These are phyloP conservation scores for Microctenopoma stevenorrisi DNA, from an alignment of 2,797 vertebrate species.

Conservation along the genomic window DNA sequence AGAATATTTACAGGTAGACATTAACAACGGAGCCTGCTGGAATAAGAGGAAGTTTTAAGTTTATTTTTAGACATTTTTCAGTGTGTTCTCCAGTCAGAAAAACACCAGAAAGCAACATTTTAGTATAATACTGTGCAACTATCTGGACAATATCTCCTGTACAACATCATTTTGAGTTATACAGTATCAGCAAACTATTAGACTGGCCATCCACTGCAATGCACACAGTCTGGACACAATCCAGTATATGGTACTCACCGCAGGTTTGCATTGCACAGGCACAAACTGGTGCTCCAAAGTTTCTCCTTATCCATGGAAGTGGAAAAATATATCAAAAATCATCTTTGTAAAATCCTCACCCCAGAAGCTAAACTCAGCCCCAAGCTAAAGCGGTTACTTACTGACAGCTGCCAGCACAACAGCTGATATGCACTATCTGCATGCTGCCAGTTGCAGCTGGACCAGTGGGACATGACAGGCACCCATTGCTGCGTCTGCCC, in stretches of 20 bases:
- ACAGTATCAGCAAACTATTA: background rate
- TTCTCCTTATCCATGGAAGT: conserved; percentile 37
- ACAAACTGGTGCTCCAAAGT: conserved; percentile 14
- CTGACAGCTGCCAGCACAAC: conserved; percentile 67
- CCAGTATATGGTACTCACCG: conserved; percentile 48
- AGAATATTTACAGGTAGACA: background rate
- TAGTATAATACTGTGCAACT: conserved; percentile 39
- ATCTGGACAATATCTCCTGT: conserved; percentile 9
- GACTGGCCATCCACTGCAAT: background rate
- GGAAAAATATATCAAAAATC: conserved; percentile 19
- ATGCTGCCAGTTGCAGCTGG: conserved; percentile 61
- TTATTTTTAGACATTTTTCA: too few relatives aligned
- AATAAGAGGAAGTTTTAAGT: too few relatives aligned
- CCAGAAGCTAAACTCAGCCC: conserved; percentile 22
- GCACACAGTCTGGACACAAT: conserved; percentile 1
- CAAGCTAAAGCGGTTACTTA: conserved; percentile 43
- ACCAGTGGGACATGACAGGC: conserved; percentile 54
- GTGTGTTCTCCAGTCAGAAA: background rate
- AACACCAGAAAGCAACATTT: conserved; percentile 10
- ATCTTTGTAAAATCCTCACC: conserved; percentile 7
- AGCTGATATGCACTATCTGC: conserved; percentile 48
- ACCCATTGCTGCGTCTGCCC: conserved; percentile 21
- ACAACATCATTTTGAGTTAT: background rate
- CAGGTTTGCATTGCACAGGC: conserved; percentile 8
- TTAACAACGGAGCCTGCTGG: too few relatives aligned